Evolutionary conservation across 2,888 invertebrate genomes (phyloP), one percentile per base, ranked within the genome.

Genomic region (Phania funesta): DNA sequence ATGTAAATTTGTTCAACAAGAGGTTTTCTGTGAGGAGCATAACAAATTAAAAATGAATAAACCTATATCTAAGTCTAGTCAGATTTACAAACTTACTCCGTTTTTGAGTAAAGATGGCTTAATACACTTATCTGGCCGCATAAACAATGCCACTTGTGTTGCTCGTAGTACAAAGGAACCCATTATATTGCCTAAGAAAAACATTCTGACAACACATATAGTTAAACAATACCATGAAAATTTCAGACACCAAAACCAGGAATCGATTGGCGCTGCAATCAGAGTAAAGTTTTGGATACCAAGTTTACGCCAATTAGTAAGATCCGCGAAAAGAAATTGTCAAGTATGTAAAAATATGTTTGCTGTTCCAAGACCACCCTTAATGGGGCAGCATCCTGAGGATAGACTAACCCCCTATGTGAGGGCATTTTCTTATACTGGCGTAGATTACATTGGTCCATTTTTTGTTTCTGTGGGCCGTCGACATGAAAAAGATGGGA

Each of bases 11-110:
- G 50, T 38, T 35, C 60, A 71, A 5, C 24, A 22, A 0, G 20
- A 50, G 4, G 9, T 73, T 24, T 62, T 73, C 20, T 52, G 1
- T n/a, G 62, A 74, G 11, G 56, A 64, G 24, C 56, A 64, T 16
- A 54, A 20, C 0, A 22, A 35, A 18, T 24, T 74, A 8, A 18
- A 9, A 5, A 16, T 22, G 3, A 73, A 64, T 18, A 64, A 44
- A 13, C 8, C 64, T 5, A 18, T 74, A 24, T 35, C 35, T 7
- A 74, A 64, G 9, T 52, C 64, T 16, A 74, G 64, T 22, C 32
- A 18, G 26, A 74, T 74, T 46, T 74, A 56, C 2, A 74, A 74
- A 54, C 44, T 74, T 26, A 58, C 48, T 11, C 65, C 58, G 75
- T 29, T 29, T 29, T 9, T 29, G 1, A 9, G 29, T 9, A 9